Evolutionary conservation across 2,797 vertebrate genomes (phyloP).

Genomic region (Artibeus jamaicensis): DNA sequence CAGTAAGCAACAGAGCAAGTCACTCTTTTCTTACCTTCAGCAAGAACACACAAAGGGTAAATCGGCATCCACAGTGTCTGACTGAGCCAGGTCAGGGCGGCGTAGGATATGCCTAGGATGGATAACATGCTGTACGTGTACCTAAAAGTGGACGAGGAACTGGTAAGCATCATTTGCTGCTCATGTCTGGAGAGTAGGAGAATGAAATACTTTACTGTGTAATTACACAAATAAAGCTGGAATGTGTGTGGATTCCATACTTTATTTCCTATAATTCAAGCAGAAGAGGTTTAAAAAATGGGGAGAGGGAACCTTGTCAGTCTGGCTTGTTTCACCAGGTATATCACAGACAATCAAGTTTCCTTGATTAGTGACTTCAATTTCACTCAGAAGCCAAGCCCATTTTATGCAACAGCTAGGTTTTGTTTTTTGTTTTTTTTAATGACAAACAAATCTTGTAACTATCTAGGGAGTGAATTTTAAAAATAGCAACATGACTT

Average conservation of each 20-base stretch:
- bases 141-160: slow-evolving; percentile 79
- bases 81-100: slow-evolving; percentile 87
- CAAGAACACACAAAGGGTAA: slow-evolving; percentile 89
- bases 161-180: not conserved
- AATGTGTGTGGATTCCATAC: not conserved
- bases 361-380: not conserved
- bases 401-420: slow-evolving; percentile 21
- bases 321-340: not conserved
- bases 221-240: not conserved
- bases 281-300: not conserved
- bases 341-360: not conserved
- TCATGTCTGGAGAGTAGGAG: not conserved
- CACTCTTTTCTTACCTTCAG: slow-evolving; percentile 88
- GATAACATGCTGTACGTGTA: slow-evolving; percentile 91
- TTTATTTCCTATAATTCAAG: slow-evolving; percentile 16
- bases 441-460: not conserved
- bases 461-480: not conserved
- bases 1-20: not conserved
- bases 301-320: not conserved
- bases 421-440: not conserved
- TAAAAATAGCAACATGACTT: not conserved
- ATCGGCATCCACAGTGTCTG: slow-evolving; percentile 90
- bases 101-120: slow-evolving; percentile 84
- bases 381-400: slow-evolving; percentile 46
- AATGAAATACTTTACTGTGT: not conserved